Conservation (phyloP, 2,113 vertebrate genomes). For the Ammodytes marinus region DNA sequence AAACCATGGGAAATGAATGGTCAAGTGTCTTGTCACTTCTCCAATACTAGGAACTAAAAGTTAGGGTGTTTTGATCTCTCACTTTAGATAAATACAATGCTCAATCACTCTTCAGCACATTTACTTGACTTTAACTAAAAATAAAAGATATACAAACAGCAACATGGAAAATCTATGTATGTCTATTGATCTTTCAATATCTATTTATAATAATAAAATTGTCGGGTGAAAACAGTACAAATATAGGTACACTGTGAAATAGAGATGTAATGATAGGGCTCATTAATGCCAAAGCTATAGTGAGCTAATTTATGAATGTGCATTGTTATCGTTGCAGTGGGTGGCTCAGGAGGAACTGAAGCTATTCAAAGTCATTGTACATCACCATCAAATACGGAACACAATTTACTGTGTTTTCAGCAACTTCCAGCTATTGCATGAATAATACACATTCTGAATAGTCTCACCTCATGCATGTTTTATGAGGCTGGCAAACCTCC, state of each 20-base stretch:
- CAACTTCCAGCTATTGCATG: conserved; percentile 41
- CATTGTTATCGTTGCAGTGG: neutral
- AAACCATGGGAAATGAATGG: too few species aligned
- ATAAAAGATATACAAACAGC: too few species aligned
- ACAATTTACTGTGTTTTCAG: conserved; percentile 46
- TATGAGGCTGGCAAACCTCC: conserved; percentile 49
- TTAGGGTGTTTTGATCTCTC: too few species aligned
- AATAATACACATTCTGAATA: conserved; percentile 60
- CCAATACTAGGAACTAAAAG: too few species aligned
- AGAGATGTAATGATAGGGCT: neutral
- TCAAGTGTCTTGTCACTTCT: too few species aligned
- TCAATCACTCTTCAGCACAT: too few species aligned
- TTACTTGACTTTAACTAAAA: too few species aligned
- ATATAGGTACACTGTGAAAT: conserved; percentile 1
- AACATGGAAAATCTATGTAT: too few species aligned
- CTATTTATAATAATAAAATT: too few species aligned
- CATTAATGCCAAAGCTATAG: neutral
- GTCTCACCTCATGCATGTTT: conserved; percentile 68
- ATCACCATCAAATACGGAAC: conserved; percentile 1
- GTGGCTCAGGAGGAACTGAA: conserved; percentile 1
- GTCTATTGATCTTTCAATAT: too few species aligned
- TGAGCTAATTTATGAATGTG: conserved; percentile 7
- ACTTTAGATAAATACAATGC: too few species aligned
- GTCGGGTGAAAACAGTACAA: neutral
- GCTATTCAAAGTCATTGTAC: neutral